Conservation (phyloP, 2,113 vertebrate species). For the Silurus glanis region DNA sequence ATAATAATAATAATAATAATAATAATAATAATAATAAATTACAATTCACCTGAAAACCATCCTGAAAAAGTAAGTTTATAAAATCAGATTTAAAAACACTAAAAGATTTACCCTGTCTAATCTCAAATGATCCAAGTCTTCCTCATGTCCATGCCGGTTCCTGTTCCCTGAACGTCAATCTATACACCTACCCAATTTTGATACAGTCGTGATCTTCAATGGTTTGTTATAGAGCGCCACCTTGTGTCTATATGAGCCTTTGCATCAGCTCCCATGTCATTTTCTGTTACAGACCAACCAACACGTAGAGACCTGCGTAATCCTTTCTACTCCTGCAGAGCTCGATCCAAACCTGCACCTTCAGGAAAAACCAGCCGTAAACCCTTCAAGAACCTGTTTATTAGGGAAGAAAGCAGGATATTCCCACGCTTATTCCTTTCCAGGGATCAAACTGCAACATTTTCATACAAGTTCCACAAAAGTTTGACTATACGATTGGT, state of each 20-base stretch:
- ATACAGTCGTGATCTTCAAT: not conserved
- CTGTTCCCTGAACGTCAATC: not conserved
- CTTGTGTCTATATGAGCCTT: not conserved
- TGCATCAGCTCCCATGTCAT: not conserved
- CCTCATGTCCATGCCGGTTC: too few relatives aligned
- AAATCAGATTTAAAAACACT: too few relatives aligned
- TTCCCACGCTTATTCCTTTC: not conserved
- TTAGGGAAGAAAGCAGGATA: not conserved
- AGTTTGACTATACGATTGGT: too few relatives aligned
- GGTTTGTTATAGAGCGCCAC: conserved; percentile 8
- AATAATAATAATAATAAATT: too few relatives aligned
- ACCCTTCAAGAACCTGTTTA: conserved; percentile 25
- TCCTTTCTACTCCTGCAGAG: conserved; percentile 16
- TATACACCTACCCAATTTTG: not conserved
- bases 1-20: too few relatives aligned
- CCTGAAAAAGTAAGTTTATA: too few relatives aligned
- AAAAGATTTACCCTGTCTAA: too few relatives aligned
- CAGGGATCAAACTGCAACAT: not conserved
- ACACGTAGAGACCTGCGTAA: conserved; percentile 27
- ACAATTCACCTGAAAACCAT: too few relatives aligned
- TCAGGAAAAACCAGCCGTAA: conserved; percentile 17
- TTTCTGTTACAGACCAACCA: not conserved
- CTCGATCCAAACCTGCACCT: conserved; percentile 28
- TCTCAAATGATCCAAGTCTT: too few relatives aligned
- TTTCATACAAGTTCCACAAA: not conserved